Evolutionary conservation across 2,888 invertebrate species (phyloP), one percentile per base, ranked within the genome.

Genomic region (Drosophila mercatorum): DNA sequence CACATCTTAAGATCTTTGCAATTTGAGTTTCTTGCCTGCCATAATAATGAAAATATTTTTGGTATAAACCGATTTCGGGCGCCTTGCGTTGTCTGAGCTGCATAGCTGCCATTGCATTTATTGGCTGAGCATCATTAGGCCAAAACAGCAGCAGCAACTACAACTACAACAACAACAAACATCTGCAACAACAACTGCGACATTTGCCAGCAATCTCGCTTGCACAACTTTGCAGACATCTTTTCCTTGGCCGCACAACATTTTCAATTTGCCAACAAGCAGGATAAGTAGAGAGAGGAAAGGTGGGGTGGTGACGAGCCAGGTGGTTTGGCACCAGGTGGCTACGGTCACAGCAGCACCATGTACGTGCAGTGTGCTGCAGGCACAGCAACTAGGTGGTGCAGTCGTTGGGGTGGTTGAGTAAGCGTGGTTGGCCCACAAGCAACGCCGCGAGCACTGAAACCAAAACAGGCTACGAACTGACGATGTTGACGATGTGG

Each of bases 211-310:
- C 73, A 80, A 83, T 78, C 69, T 78, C 73, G 71, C 60, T 69
- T 73, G 68, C 63, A 55, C 69, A 85, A 84, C 83, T 83, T 84
- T 71, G 70, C 70, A 77, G 78, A 83, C 81, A 77, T 71, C 61
- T 67, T 75, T 61, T 65, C 36, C 73, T 61, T 52, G 46, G 75
- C 72, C 77, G 72, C 78, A 75, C 68, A 80, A 79, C 79, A 83
- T 87, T 84, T 84, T 87, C 84, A 87, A 85, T 83, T 87, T 84
- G 73, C 78, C 69, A 68, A 55, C 72, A 70, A 72, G 8, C 55
- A 40, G 28, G n/a, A 10, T 10, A 34, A 17, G 40, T n/a, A 10
- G 26, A 38, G 6, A 7, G 36, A 17, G 22, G 22, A 2, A 7
- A 3, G 7, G n/a, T 8, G 22, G 5, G 7, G 22, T 6, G 22